Evolutionary conservation across 1,140 invertebrate genomes (phyloP), one percentile per base, ranked within the genome.

Genomic region (Drosophila athabasca): DNA sequence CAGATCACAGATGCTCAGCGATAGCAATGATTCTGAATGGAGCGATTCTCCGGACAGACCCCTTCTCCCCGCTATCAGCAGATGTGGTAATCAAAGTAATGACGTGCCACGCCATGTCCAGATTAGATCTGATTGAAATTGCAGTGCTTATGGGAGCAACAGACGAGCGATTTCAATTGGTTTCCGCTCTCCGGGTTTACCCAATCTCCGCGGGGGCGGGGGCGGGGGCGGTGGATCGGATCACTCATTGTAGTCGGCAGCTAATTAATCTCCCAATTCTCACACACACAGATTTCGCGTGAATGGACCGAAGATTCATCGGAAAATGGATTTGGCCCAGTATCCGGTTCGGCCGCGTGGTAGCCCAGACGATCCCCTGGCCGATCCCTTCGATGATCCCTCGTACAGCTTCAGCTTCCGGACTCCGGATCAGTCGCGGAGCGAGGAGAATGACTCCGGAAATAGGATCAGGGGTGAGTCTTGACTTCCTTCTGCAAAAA

Each of bases 301-400:
- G 2, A 93, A 94, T 78, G 95, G 95, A 3, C 94, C 94, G 15
- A 94, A 95, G 64, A 93, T 96, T 5, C 94, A 94, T 68, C 92
- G 95, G 44, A 94, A 95, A 89, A 94, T 95, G 90, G 94, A 95
- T 70, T 90, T 95, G 52, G 94, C 94, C 58, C 95, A 95, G 90
- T 92, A 93, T 74, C 93, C 94, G 11, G 92, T 94, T n/a, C 92
- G 93, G 45, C 93, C 93, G 2, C 93, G 93, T 44, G 95, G 94
- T 3, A 94, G 58, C 93, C 93, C 79, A 44, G 94, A 95, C 69
- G 94, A 95, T 90, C 94, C 94, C 1, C 94, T 94, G 66, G 94
- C 94, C 75, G 95, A 96, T 90, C 95, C 95, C 11, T 95, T 93
- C 65, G 95, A 95, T 85, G 95, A 95, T 90, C 95, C 95, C 1